Evolutionary conservation across 2,113 vertebrate genomes (phyloP).

Genomic region (Cheilinus undulatus): DNA sequence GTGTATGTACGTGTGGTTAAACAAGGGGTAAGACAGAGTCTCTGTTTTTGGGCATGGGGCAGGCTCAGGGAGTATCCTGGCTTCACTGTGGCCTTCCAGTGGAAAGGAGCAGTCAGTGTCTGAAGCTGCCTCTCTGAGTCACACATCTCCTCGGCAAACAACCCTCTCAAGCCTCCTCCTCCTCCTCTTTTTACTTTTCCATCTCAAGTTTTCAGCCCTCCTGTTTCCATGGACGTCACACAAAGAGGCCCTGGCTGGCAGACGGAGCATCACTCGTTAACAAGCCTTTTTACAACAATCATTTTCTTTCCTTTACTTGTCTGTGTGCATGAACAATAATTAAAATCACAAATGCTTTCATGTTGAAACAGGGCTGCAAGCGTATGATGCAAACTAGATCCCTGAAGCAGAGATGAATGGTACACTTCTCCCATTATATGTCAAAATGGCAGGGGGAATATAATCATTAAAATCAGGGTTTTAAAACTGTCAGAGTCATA

Average conservation of each 20-base stretch:
- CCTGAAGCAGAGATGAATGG: background rate
- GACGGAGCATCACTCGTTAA: background rate
- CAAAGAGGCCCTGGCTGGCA: background rate
- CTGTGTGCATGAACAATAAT: background rate
- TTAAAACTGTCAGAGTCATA: too few relatives aligned
- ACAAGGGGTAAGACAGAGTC: slow-evolving; percentile 35
- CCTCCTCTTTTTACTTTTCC: background rate
- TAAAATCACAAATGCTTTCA: background rate
- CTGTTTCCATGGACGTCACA: slow-evolving; percentile 29
- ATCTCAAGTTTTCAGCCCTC: background rate
- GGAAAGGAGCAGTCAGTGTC: slow-evolving; percentile 53
- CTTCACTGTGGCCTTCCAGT: slow-evolving; percentile 41
- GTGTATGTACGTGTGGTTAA: slow-evolving; percentile 25
- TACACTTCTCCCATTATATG: background rate
- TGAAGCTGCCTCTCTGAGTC: slow-evolving; percentile 52
- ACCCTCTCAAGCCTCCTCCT: background rate
- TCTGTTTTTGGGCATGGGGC: slow-evolving; percentile 70
- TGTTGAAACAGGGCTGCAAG: background rate
- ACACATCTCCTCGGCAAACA: slow-evolving; percentile 22
- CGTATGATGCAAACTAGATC: background rate
- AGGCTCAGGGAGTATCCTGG: slow-evolving; percentile 59
- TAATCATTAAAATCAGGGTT: too few relatives aligned
- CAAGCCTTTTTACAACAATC: background rate
- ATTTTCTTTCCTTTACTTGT: background rate
- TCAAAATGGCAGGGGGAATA: background rate